These are phyloP conservation scores for Paguma larvata DNA, from an alignment of 2,797 vertebrate genomes.

Conservation along the genomic window DNA sequence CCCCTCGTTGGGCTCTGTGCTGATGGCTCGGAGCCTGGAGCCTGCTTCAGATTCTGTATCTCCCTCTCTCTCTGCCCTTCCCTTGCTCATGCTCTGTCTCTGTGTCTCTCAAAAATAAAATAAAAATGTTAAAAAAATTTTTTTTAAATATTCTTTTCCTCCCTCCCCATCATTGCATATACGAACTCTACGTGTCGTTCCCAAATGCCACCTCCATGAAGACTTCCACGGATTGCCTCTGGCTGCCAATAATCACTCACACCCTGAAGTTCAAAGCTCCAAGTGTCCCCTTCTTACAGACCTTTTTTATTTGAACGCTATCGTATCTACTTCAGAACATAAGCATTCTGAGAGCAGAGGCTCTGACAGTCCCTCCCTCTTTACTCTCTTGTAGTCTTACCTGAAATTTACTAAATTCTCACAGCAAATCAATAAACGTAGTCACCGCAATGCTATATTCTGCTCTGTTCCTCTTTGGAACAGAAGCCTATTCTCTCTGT, in stretches of 20 bases:
- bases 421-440: background rate
- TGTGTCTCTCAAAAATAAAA: too few relatives aligned
- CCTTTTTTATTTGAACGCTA: background rate
- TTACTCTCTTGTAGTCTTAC: background rate
- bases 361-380: background rate
- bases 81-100: too few relatives aligned
- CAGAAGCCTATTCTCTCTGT: background rate
- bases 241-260: background rate
- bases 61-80: too few relatives aligned
- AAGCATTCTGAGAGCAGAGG: background rate
- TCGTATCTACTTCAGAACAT: background rate
- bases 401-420: background rate
- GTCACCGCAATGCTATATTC: background rate
- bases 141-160: background rate
- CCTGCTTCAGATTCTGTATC: too few relatives aligned
- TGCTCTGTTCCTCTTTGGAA: slow-evolving; percentile 3
- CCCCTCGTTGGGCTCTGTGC: too few relatives aligned
- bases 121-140: too few relatives aligned
- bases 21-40: too few relatives aligned
- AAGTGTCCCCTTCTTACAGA: background rate
- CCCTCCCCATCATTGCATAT: background rate
- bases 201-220: background rate
- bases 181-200: background rate
- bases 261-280: background rate
- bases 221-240: too few relatives aligned